Evolutionary conservation across 1,140 invertebrate species (phyloP), one percentile per base, ranked within the genome.

Genomic region (Tetramorium simillimum): DNA sequence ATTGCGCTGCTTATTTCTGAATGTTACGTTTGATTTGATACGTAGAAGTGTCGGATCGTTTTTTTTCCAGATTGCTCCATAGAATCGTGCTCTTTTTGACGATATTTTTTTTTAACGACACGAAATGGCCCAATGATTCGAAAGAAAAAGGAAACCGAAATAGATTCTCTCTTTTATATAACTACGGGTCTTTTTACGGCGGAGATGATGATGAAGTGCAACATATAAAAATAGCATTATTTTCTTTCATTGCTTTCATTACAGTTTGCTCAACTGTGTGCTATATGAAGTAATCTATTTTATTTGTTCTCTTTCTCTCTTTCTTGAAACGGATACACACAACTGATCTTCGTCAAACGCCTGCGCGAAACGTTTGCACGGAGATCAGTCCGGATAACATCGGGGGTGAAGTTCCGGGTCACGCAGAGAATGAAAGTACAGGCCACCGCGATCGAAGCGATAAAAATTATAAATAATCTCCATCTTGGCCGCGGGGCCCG

Each of bases 181-280:
- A 87, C 82, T 91, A 89, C 88, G 72, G 90, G 80, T 91, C 69
- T 85, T 78, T 78, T 78, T 78, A 46, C 37, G 85, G 88, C 69
- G 80, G 89, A 85, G 90, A 90, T 78, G 87, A 91, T 87, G 80
- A 87, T 85, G 69, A 76, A 88, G 82, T 88, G 89, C 89, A 91
- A 91, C 90, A 91, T 91, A 91, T 91, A 91, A 91, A 91, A 91
- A 91, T 91, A 91, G 90, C 90, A 89, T 91, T 88, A 86, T 90
- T 90, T 89, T 91, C 89, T 91, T 90, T 91, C 89, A 91, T 91
- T 91, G 90, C 90, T 91, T 91, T 91, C 78, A 82, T 90, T 89
- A 90, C 85, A 91, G 90, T 89, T 91, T 85, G 87, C 78, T 77
- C 43, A 91, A 91, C 87, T 88, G 89, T 80, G 77, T 88, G 78